Percentiles rank a stretch among this genome's conserved stretches.
These are phyloP conservation scores for Myzus persicae DNA, from an alignment of 1,140 invertebrate genomes.

Conservation along the genomic window DNA sequence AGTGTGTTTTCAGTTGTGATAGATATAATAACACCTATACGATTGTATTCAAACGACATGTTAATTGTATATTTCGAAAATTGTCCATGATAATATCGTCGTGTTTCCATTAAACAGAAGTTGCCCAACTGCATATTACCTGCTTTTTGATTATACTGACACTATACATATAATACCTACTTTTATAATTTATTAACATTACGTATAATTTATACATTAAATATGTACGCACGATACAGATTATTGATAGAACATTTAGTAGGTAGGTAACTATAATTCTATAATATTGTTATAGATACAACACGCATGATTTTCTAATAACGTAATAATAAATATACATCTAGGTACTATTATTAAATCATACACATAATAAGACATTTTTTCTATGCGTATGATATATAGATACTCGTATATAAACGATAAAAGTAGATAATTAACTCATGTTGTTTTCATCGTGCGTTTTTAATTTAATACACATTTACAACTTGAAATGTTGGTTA, in stretches of 20 bases:
- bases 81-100: not conserved
- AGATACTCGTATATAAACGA: not conserved
- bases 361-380: not conserved
- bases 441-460: not conserved
- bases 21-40: not conserved
- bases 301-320: not conserved
- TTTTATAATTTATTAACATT: not conserved
- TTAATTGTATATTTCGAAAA: slow-evolving; percentile 36
- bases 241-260: not conserved
- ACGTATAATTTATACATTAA: not conserved
- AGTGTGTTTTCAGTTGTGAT: not conserved
- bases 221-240: not conserved
- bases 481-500: not conserved
- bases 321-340: not conserved
- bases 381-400: not conserved
- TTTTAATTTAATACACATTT: not conserved
- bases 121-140: not conserved
- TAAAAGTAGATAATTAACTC: not conserved
- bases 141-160: not conserved
- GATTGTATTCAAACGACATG: not conserved
- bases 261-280: not conserved
- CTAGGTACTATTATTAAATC: not conserved
- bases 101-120: not conserved
- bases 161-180: not conserved
- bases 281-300: not conserved